Conservation (phyloP, 2,797 vertebrate species). For the Toxotes lorentzi region DNA sequence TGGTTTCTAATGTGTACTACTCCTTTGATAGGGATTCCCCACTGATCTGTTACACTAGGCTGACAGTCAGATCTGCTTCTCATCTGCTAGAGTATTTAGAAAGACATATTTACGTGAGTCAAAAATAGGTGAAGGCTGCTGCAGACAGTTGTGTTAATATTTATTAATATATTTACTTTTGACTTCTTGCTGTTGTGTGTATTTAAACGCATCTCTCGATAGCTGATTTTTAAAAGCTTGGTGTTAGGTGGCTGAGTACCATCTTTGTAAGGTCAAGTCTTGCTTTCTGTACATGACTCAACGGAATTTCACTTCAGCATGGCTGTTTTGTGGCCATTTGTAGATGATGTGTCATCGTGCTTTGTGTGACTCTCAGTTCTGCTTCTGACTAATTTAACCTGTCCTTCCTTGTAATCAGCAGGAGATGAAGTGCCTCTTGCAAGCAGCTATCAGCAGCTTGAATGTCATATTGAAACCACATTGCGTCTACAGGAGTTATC, state of each 20-base stretch:
- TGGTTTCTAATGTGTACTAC: slow-evolving; percentile 23
- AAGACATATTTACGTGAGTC: slow-evolving; percentile 3
- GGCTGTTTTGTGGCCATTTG: slow-evolving; percentile 40
- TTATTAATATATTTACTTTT: neutral
- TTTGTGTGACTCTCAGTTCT: slow-evolving; percentile 51
- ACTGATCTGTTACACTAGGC: slow-evolving; percentile 7
- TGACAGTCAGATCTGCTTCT: slow-evolving; percentile 1
- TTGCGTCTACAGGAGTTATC: slow-evolving; percentile 17
- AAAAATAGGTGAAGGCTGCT: slow-evolving; percentile 6
- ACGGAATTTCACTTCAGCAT: slow-evolving; percentile 22
- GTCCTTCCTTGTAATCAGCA: slow-evolving; percentile 19
- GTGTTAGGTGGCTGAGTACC: neutral
- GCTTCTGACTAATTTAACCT: slow-evolving; percentile 50
- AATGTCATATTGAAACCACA: slow-evolving; percentile 41
- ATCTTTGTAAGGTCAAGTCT: slow-evolving; percentile 16
- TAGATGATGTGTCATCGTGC: slow-evolving; percentile 43
- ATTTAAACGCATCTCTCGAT: slow-evolving; percentile 6
- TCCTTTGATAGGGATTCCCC: slow-evolving; percentile 36
- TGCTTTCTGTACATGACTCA: slow-evolving; percentile 36
- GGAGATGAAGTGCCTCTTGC: slow-evolving; percentile 21
- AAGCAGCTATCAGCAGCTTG: slow-evolving; percentile 23
- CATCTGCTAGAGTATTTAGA: slow-evolving; percentile 4
- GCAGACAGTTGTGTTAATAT: neutral
- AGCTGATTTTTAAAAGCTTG: neutral
- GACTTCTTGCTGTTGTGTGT: neutral